Base-by-base conservation (phyloP, 2,113 vertebrate genomes). In the Pao palembangensis region DNA sequence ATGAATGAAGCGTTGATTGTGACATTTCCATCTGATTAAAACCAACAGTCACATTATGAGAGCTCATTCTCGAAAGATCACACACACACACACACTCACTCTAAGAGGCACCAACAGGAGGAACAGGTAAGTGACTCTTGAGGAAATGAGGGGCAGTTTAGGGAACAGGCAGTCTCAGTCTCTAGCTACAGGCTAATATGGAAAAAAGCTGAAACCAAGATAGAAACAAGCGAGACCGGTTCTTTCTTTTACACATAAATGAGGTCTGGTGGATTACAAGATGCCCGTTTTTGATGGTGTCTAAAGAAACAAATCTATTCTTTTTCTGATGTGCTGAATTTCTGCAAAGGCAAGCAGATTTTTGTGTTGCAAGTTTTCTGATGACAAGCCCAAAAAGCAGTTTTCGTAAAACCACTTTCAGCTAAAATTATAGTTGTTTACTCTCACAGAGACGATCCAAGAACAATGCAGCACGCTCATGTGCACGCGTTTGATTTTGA, bases 161-260 rank as follows among this genome's bases (percentile, higher is more conserved):
- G 49, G 21, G 17, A 55, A 4, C 5, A n/a, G 51, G 19, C 51
- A 47, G 69, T 56, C 48, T 69, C 55, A n/a, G 64, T 38, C 43
- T 53, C 19, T 23, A 31, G 42, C 53, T 61, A 7, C 41, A 62
- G 64, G 62, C 56, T 51, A 10, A 48, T 47, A n/a, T 34, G 31
- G 51, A 67, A 43, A 10, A 71, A 56, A 58, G 14, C 47, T 79
- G 81, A 82, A 79, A 82, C 77, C 28, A 28, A 75, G 55, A 63
- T 17, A 4, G 55, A 75, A 68, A 79, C 71, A 53, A 61, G 67
- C 5, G 8, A 55, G 51, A 83, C 78, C 17, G 47, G 83, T 86
- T 83, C 58, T 31, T 86, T 83, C 56, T 31, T 55, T 20, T 21
- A 6, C 23, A 34, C 25, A 23, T 56, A 41, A 62, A 68, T 65